Percentiles rank a stretch among this genome's conserved stretches.
Conservation (phyloP, 2,888 invertebrate genomes). For the Drosophila sordidula region DNA sequence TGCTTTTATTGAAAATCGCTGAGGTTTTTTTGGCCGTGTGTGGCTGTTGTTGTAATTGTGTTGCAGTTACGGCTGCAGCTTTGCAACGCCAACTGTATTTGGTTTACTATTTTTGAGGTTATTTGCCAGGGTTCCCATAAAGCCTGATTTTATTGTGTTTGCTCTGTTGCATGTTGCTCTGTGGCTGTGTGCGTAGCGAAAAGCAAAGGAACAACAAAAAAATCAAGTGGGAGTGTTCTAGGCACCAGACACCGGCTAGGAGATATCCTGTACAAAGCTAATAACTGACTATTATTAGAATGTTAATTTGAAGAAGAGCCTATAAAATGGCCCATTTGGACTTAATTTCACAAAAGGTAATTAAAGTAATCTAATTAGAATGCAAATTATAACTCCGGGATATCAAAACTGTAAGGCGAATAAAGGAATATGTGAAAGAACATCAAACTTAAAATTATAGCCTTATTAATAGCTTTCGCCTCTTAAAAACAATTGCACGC, state of each 20-base stretch:
- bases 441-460: too few relatives aligned
- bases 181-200: slow-evolving; percentile 17
- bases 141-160: slow-evolving; percentile 72
- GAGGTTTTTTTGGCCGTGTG: slow-evolving; percentile 32
- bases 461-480: too few relatives aligned
- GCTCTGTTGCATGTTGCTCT: slow-evolving; percentile 27
- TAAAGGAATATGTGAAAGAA: too few relatives aligned
- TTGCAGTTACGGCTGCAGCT: slow-evolving; percentile 47
- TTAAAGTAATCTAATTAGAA: too few relatives aligned
- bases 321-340: too few relatives aligned
- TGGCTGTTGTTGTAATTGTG: slow-evolving; percentile 34
- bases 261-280: background rate
- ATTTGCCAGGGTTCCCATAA: slow-evolving; percentile 60
- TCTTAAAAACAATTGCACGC: too few relatives aligned
- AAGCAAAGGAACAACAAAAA: slow-evolving; percentile 6
- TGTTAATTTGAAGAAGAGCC: too few relatives aligned
- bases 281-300: too few relatives aligned
- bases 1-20: slow-evolving; percentile 47
- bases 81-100: slow-evolving; percentile 46
- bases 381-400: too few relatives aligned
- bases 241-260: background rate
- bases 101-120: slow-evolving; percentile 57
- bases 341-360: too few relatives aligned
- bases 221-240: background rate
- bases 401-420: too few relatives aligned